Conservation (phyloP, 2,113 vertebrate species). For the Eublepharis macularius region DNA sequence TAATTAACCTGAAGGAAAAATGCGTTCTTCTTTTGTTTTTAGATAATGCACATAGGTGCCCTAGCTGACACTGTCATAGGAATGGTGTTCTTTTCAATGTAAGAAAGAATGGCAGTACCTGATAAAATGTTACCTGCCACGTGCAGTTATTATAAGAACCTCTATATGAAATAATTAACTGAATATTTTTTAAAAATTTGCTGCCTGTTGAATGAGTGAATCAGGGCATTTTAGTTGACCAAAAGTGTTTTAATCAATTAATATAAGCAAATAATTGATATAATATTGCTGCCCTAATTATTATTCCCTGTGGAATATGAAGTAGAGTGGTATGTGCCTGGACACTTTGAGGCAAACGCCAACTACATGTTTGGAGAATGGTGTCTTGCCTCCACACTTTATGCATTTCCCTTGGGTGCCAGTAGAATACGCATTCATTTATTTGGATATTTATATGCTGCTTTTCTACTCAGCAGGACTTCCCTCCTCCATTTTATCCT, state of each 20-base stretch:
- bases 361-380: too few relatives aligned
- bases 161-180: not conserved
- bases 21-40: not conserved
- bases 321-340: not conserved
- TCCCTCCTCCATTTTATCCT: too few relatives aligned
- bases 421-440: too few relatives aligned
- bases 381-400: not conserved
- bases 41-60: not conserved
- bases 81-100: not conserved
- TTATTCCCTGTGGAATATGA: not conserved
- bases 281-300: not conserved
- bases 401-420: too few relatives aligned
- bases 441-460: too few relatives aligned
- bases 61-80: not conserved
- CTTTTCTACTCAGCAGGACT: too few relatives aligned
- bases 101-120: not conserved
- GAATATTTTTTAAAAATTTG: not conserved
- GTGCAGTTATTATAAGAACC: not conserved
- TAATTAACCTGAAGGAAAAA: not conserved
- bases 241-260: not conserved
- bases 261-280: too few relatives aligned
- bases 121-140: not conserved
- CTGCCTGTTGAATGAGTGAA: not conserved
- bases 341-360: not conserved
- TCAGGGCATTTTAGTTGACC: not conserved